Evolutionary conservation across 2,888 invertebrate genomes (phyloP).

Genomic region (Cephus spinipes): DNA sequence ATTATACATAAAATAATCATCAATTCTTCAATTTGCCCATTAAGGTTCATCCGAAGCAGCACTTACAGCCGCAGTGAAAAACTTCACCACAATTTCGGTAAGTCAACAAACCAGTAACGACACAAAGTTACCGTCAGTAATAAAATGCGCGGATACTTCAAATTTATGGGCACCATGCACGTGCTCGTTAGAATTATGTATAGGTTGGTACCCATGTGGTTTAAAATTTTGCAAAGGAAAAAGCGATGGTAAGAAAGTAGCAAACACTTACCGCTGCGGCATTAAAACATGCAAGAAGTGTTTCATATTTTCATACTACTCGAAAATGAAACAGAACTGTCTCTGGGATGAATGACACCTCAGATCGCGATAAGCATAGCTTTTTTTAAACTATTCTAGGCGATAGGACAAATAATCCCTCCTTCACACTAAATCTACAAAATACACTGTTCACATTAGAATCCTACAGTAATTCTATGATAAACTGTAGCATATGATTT

Average conservation of each 20-base stretch:
- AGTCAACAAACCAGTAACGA: constrained; percentile 53
- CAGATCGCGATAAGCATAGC: constrained; percentile 37
- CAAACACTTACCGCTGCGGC: constrained; percentile 87
- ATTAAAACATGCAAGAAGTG: constrained; percentile 95
- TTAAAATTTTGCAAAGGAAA: constrained; percentile 93
- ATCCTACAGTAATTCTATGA: too few species aligned
- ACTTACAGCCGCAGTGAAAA: constrained; percentile 78
- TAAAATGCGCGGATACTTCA: constrained; percentile 75
- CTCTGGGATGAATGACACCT: constrained; percentile 81
- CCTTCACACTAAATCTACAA: constrained; percentile 20
- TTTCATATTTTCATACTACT: constrained; percentile 88
- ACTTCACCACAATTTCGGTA: constrained; percentile 74
- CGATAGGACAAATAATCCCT: constrained; percentile 13
- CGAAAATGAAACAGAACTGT: constrained; percentile 84
- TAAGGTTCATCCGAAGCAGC: constrained; percentile 79
- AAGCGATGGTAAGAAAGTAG: constrained; percentile 75
- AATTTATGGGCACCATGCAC: constrained; percentile 81
- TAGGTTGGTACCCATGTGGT: constrained; percentile 97
- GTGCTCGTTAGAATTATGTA: constrained; percentile 88
- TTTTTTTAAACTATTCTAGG: constrained; percentile 5
- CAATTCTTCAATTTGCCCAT: too few species aligned
- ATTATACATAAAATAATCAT: too few species aligned
- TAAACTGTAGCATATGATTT: too few species aligned
- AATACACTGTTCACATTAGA: too few species aligned
- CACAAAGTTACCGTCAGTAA: constrained; percentile 50